Conservation (phyloP, 2,888 invertebrate genomes). For the Clanis bilineata region DNA sequence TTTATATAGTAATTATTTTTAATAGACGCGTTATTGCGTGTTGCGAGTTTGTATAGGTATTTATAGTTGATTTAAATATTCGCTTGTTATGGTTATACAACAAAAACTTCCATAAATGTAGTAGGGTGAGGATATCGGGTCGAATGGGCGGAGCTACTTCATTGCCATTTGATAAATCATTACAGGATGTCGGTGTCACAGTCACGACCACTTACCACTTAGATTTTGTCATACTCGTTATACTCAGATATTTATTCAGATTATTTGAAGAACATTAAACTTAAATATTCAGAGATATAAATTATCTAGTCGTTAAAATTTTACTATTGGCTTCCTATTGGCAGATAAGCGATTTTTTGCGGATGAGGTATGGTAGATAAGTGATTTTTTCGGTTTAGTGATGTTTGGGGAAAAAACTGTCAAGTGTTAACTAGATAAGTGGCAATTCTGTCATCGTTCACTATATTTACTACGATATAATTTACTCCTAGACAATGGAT, state of each 20-base stretch:
- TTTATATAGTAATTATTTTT: conserved; percentile 31
- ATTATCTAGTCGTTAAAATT: background rate
- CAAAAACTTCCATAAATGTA: conserved; percentile 14
- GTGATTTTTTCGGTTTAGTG: background rate
- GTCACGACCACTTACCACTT: background rate
- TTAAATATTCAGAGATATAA: background rate
- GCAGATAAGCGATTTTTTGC: background rate
- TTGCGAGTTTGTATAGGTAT: background rate
- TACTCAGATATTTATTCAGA: background rate
- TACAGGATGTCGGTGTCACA: conserved; percentile 18
- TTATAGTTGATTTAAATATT: background rate
- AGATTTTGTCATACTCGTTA: conserved; percentile 10
- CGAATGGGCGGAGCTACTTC: conserved; percentile 19
- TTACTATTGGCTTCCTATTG: background rate
- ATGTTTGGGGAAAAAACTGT: background rate
- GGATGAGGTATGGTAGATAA: background rate
- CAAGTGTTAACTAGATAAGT: background rate
- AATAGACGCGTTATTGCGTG: conserved; percentile 20
- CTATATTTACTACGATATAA: too few relatives aligned
- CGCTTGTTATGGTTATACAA: background rate
- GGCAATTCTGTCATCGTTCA: too few relatives aligned
- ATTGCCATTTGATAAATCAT: conserved; percentile 27
- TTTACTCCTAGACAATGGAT: too few relatives aligned
- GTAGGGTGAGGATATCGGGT: conserved; percentile 29
- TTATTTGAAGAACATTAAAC: background rate